Base-by-base conservation (phyloP, 2,797 vertebrate genomes). In the Alfaro cultratus region DNA sequence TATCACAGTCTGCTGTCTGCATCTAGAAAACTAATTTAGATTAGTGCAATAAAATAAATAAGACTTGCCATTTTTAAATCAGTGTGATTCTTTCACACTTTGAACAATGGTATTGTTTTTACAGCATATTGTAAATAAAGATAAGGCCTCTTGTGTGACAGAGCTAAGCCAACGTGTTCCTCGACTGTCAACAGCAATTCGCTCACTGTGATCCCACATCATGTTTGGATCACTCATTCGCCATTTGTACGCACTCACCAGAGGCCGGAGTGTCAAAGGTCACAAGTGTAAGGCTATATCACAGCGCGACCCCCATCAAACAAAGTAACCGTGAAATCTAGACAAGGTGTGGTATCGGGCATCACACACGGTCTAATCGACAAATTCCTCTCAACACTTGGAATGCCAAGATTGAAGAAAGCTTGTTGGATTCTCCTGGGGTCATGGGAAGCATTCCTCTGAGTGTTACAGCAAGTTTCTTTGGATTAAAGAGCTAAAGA, bases 271-370 rank as follows among this genome's bases (percentile, higher is more conserved):
- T 75, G 79, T 83, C 60, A 92, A 84, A 88, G 91, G 92, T 91
- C 89, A 84, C 21, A 26, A 67, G 71, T 76, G 76, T 75, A 31
- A 83, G 83, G 84, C 92, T 92, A 90, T 90, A 86, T 93, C 88
- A 90, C 64, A 57, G 77, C 12, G 53, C 46, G 18, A 89, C 87
- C 87, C 83, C 86, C 86, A 89, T 90, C 81, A 90, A 79, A 84
- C 57, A 85, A 87, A 91, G 87, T 73, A 51, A 87, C 91, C 82
- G 1, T 93, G 86, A 93, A 93, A 94, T 91, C 29, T 91, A 86
- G 84, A 92, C 87, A 92, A 91, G 89, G 84, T 92, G 93, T 75
- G 41, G 82, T 81, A 87, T 90, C 75, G 79, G 81, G 79, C 86
- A 77, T 85, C 70, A 43, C 82, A 72, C 78, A 49, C 7, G 62